Evolutionary conservation across 2,888 invertebrate species (phyloP).

Genomic region (Orchesella flavescens): DNA sequence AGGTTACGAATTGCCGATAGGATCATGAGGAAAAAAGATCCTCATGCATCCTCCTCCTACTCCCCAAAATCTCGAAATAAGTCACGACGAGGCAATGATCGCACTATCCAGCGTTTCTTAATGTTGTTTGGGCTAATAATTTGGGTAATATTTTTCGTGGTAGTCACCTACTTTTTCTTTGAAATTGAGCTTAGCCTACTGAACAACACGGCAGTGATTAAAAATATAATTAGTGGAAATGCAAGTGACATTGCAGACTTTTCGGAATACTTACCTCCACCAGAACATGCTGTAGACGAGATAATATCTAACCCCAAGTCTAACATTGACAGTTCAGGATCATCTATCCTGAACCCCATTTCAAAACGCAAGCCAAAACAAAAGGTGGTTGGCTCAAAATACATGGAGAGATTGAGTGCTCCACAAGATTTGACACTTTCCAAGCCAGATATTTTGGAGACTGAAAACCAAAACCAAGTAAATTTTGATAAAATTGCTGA

Average conservation of each 20-base stretch:
- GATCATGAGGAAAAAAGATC: too few species aligned
- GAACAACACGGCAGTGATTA: background rate
- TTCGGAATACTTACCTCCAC: background rate
- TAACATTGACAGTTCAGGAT: background rate
- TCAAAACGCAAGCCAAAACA: background rate
- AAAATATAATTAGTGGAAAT: background rate
- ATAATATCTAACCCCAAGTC: background rate
- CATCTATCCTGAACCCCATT: background rate
- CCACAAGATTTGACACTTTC: background rate
- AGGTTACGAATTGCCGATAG: too few species aligned
- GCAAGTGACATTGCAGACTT: background rate
- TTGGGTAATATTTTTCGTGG: background rate
- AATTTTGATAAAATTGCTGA: too few species aligned
- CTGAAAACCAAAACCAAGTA: too few species aligned
- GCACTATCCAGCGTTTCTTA: too few species aligned
- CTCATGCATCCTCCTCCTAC: background rate
- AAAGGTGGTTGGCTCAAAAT: background rate
- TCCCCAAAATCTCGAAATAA: background rate
- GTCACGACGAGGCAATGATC: background rate
- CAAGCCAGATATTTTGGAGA: background rate
- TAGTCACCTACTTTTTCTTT: conserved; percentile 1
- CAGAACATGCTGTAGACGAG: background rate
- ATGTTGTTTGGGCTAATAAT: too few species aligned
- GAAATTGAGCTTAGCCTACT: conserved; percentile 9
- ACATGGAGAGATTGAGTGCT: background rate